These are phyloP conservation scores for Chorisops tibialis DNA, from an alignment of 2,888 invertebrate genomes.

Conservation along the genomic window DNA sequence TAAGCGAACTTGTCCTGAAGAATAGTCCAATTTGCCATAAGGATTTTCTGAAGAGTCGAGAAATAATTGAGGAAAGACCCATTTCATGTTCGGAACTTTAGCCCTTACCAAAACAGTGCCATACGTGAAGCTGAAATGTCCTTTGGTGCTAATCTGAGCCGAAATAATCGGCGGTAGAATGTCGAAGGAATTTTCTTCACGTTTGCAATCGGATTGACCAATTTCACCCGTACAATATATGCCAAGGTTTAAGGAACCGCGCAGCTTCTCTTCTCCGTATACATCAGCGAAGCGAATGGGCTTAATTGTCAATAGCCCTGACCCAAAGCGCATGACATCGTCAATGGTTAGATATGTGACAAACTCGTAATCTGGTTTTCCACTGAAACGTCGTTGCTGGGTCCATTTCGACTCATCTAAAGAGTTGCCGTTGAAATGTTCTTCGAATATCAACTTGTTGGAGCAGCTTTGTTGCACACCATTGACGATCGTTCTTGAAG, in stretches of 20 bases:
- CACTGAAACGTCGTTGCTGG: slow-evolving; percentile 43
- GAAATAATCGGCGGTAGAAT: slow-evolving; percentile 68
- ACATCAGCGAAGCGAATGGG: slow-evolving; percentile 33
- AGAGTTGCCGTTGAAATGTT: slow-evolving; percentile 39
- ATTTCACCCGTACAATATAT: slow-evolving; percentile 42
- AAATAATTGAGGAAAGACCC: slow-evolving; percentile 70
- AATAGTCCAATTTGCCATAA: slow-evolving; percentile 57
- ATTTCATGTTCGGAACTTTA: slow-evolving; percentile 69
- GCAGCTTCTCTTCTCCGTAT: slow-evolving; percentile 23
- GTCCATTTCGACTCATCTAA: slow-evolving; percentile 42
- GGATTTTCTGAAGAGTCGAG: slow-evolving; percentile 61
- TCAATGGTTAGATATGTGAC: slow-evolving; percentile 36
- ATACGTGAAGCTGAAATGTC: slow-evolving; percentile 64
- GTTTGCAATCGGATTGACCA: slow-evolving; percentile 40
- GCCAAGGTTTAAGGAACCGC: slow-evolving; percentile 38
- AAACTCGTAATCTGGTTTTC: slow-evolving; percentile 45
- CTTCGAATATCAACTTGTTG: slow-evolving; percentile 44
- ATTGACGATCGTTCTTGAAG: slow-evolving; percentile 6
- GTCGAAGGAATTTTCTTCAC: slow-evolving; percentile 41
- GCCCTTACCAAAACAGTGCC: slow-evolving; percentile 68
- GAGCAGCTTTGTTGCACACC: slow-evolving; percentile 35
- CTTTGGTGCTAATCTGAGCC: slow-evolving; percentile 61
- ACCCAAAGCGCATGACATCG: slow-evolving; percentile 27
- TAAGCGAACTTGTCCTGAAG: slow-evolving; percentile 70
- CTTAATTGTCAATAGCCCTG: slow-evolving; percentile 63